Evolutionary conservation across 2,888 invertebrate genomes (phyloP).

Genomic region (Orthonychiurus folsomi): DNA sequence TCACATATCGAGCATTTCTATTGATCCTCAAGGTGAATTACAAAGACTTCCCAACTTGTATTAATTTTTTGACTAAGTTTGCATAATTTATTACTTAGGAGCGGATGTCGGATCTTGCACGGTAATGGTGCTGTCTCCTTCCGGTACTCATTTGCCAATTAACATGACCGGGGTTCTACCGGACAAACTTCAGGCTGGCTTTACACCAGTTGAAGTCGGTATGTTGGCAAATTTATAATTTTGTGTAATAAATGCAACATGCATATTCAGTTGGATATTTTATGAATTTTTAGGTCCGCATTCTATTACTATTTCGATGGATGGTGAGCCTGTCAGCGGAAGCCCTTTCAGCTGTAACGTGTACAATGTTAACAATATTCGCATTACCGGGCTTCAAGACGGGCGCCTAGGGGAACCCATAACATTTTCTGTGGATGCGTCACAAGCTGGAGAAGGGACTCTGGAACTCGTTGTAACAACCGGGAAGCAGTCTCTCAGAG

Average conservation of each 20-base stretch:
- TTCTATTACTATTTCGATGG: slow-evolving; percentile 69
- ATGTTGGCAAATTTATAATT: slow-evolving; percentile 25
- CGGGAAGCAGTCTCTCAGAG: slow-evolving; percentile 78
- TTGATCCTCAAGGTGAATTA: slow-evolving; percentile 49
- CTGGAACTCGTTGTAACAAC: slow-evolving; percentile 85
- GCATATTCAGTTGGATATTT: slow-evolving; percentile 19
- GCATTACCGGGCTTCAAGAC: slow-evolving; percentile 47
- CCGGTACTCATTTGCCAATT: slow-evolving; percentile 68
- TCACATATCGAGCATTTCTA: slow-evolving; percentile 53
- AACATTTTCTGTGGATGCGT: slow-evolving; percentile 88
- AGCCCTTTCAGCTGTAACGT: slow-evolving; percentile 91
- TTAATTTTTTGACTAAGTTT: not conserved
- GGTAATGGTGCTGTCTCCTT: slow-evolving; percentile 69
- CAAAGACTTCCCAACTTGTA: no score
- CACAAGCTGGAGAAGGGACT: slow-evolving; percentile 88
- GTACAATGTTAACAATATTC: slow-evolving; percentile 66
- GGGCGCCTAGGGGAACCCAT: slow-evolving; percentile 71
- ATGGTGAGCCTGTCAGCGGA: slow-evolving; percentile 75
- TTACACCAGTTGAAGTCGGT: slow-evolving; percentile 71
- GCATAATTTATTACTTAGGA: slow-evolving; percentile 30
- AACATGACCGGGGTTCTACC: slow-evolving; percentile 52
- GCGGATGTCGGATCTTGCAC: slow-evolving; percentile 43
- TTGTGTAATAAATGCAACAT: slow-evolving; percentile 14
- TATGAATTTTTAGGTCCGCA: slow-evolving; percentile 56
- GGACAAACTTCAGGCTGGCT: slow-evolving; percentile 67